Percentiles rank a stretch among this genome's conserved stretches.
phyloP scores from a whole-genome alignment of 2,797 vertebrate species.

The Taeniopygia guttata region DNA sequence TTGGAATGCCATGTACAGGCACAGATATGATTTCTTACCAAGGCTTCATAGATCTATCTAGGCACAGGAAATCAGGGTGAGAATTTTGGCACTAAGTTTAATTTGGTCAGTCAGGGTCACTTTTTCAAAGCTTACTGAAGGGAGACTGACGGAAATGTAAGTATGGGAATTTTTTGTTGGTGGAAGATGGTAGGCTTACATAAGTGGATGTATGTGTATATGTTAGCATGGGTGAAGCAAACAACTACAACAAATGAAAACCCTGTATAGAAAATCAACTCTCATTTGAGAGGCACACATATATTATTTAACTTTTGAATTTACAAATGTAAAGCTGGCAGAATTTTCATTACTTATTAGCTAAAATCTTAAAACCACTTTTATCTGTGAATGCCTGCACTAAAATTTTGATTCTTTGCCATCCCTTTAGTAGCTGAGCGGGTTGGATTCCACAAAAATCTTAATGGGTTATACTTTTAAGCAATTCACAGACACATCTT shows the following conservation, averaged over 20 bases:
- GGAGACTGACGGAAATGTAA: neutral
- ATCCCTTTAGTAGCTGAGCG: neutral
- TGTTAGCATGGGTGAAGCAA: neutral
- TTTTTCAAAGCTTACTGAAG: neutral
- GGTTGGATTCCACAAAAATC: neutral
- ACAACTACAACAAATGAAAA: neutral
- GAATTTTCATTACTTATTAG: neutral
- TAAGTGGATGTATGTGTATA: fast-evolving
- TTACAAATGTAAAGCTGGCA: neutral
- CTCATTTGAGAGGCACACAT: neutral
- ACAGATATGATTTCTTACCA: neutral
- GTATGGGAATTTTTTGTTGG: neutral
- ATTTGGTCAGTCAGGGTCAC: neutral
- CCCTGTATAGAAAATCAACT: neutral
- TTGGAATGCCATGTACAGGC: fast-evolving
- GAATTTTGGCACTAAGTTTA: neutral
- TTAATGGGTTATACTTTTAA: neutral
- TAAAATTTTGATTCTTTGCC: neutral
- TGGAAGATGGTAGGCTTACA: neutral
- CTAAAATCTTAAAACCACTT: neutral
- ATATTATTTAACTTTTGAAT: neutral
- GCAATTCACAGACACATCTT: neutral
- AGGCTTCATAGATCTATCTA: neutral
- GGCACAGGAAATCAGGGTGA: neutral
- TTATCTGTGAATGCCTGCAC: neutral